These are phyloP conservation scores for Drosophila neonasuta DNA, from an alignment of 2,888 invertebrate genomes.

Conservation along the genomic window DNA sequence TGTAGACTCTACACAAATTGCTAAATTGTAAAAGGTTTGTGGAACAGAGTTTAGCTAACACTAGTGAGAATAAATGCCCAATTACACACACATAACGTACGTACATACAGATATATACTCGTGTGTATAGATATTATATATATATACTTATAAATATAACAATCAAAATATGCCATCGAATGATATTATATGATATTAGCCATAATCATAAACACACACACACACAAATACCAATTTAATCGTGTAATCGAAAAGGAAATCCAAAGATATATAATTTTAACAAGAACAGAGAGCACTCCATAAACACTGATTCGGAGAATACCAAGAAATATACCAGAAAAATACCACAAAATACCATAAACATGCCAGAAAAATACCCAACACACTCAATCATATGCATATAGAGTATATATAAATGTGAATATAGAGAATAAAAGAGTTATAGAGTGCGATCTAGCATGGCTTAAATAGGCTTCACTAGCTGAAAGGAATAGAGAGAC, in stretches of 20 bases:
- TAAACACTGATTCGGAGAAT: background rate
- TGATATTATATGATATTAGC: constrained; percentile 74
- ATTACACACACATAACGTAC: constrained; percentile 18
- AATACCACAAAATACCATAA: background rate
- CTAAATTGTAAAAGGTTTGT: constrained; percentile 29
- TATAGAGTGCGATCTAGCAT: constrained; percentile 5
- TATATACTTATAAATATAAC: constrained; percentile 58
- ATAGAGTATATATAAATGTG: constrained; percentile 3
- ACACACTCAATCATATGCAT: constrained; percentile 7
- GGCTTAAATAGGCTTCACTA: background rate
- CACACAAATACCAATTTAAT: constrained; percentile 23
- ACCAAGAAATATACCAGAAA: background rate
- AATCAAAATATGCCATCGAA: constrained; percentile 77
- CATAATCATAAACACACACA: constrained; percentile 52
- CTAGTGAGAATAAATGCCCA: constrained; percentile 35
- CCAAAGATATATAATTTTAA: constrained; percentile 10
- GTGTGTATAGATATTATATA: constrained; percentile 22
- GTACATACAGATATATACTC: constrained; percentile 24
- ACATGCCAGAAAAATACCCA: background rate
- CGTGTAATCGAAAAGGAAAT: constrained; percentile 1
- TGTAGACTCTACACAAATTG: constrained; percentile 21
- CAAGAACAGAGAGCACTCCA: background rate
- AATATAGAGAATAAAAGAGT: constrained; percentile 3
- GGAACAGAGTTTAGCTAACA: constrained; percentile 33
- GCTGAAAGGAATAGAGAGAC: constrained; percentile 8